A percentile compares a stretch with the other conserved stretches of the same genome.
phyloP scores from a whole-genome alignment of 2,888 invertebrate genomes.

The Drosophila aldrichi region DNA sequence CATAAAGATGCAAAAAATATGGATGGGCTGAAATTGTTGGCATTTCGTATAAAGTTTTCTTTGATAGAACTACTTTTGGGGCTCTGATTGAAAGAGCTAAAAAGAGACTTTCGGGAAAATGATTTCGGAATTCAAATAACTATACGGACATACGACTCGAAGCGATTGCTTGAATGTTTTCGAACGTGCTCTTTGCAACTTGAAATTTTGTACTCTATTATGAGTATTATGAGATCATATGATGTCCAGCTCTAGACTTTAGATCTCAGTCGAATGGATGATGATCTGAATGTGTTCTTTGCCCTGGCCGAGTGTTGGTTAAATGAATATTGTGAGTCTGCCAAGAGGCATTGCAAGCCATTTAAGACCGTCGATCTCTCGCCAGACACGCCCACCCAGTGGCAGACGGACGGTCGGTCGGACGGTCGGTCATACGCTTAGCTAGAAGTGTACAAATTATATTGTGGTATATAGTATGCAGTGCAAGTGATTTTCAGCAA shows the following conservation, averaged over 20 bases:
- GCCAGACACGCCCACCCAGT: background rate
- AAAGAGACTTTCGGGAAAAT: too few species aligned
- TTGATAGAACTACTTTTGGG: too few species aligned
- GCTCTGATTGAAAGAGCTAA: too few species aligned
- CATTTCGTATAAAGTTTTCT: too few species aligned
- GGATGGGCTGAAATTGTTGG: too few species aligned
- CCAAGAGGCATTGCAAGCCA: slow-evolving; percentile 12
- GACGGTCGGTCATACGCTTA: slow-evolving; percentile 12
- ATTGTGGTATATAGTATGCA: slow-evolving; percentile 27
- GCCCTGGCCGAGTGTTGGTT: background rate
- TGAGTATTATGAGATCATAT: background rate
- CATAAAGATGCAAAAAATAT: too few species aligned
- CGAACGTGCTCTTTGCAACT: background rate
- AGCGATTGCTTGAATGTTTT: background rate
- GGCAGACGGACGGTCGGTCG: background rate
- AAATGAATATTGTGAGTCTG: background rate
- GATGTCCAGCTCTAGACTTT: background rate
- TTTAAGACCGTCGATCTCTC: background rate
- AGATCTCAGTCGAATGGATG: background rate
- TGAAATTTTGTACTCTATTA: background rate
- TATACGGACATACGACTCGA: too few species aligned
- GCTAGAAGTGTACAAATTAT: slow-evolving; percentile 26
- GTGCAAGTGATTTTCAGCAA: slow-evolving; percentile 35
- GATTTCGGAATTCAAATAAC: too few species aligned
- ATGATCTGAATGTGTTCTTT: background rate